A percentile compares a stretch with the other conserved stretches of the same genome.
Conservation (phyloP, 2,888 invertebrate genomes). For the Cantharis rustica region DNA sequence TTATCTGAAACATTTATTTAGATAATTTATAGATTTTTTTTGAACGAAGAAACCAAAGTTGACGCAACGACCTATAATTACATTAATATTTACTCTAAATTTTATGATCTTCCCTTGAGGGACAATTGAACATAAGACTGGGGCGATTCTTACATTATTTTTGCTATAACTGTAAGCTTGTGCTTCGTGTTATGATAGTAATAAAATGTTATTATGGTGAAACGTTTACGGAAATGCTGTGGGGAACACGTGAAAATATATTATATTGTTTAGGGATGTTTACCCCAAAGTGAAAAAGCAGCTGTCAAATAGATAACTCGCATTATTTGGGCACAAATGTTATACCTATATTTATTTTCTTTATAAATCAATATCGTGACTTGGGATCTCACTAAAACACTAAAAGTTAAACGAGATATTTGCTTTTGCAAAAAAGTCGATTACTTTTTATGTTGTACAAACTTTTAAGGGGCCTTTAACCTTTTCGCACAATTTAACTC, state of each 20-base stretch:
- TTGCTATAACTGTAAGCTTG: slow-evolving; percentile 25
- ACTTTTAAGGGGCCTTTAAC: not conserved
- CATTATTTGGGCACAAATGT: slow-evolving; percentile 38
- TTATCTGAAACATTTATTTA: slow-evolving; percentile 2
- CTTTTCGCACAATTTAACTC: not conserved
- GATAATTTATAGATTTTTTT: not conserved
- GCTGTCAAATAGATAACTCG: slow-evolving; percentile 38
- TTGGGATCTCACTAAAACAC: slow-evolving; percentile 11
- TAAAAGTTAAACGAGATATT: slow-evolving; percentile 5
- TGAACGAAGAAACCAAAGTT: not conserved
- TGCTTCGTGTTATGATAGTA: slow-evolving; percentile 33
- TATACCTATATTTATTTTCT: slow-evolving; percentile 36
- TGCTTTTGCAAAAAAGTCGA: not conserved
- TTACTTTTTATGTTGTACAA: not conserved
- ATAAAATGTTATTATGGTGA: slow-evolving; percentile 37
- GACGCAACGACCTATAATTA: not conserved
- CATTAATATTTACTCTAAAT: slow-evolving; percentile 8
- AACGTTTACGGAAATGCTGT: slow-evolving; percentile 35
- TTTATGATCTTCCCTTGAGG: slow-evolving; percentile 15
- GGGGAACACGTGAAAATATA: slow-evolving; percentile 30
- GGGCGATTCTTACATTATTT: slow-evolving; percentile 22
- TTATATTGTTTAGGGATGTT: slow-evolving; percentile 34
- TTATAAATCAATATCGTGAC: slow-evolving; percentile 28
- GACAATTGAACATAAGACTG: not conserved
- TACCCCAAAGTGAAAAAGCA: slow-evolving; percentile 38